phyloP scores from a whole-genome alignment of 53 echinoderm and acorn worm species.

The Stichopus horrens region DNA sequence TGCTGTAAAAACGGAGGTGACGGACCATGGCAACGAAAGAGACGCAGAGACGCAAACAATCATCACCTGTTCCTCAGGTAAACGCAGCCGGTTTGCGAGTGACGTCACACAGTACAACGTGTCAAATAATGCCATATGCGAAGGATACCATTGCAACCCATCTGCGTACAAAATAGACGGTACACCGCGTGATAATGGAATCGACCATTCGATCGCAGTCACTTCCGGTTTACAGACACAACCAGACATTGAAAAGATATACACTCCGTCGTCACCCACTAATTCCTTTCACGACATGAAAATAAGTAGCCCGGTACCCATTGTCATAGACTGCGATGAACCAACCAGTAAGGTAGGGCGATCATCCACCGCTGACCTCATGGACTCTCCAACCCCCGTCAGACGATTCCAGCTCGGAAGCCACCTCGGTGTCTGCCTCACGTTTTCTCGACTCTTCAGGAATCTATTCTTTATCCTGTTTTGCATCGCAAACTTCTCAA shows the following conservation, averaged over 20 bases:
- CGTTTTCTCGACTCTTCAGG: constrained; percentile 58
- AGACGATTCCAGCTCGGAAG: neutral
- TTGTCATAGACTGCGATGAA: neutral
- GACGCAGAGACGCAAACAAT: constrained; percentile 26
- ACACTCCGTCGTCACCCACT: neutral
- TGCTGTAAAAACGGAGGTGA: neutral
- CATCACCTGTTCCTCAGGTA: neutral
- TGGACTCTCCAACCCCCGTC: neutral
- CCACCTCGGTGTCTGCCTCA: constrained; percentile 11
- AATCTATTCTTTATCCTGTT: constrained; percentile 84
- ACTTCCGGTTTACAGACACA: neutral
- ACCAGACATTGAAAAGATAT: neutral
- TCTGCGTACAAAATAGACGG: constrained; percentile 1
- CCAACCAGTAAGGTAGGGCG: neutral
- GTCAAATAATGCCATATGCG: constrained; percentile 41
- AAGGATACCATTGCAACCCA: constrained; percentile 38
- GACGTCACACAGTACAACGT: neutral
- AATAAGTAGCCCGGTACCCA: neutral
- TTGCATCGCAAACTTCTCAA: constrained; percentile 71
- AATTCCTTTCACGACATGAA: neutral
- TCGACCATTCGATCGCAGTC: neutral
- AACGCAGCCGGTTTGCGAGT: neutral
- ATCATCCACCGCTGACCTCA: neutral
- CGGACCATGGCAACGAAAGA: neutral
- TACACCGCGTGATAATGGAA: neutral